Percentiles rank a stretch among this genome's conserved stretches.
These are phyloP conservation scores for Araneus ventricosus DNA, from an alignment of 1,140 invertebrate species.

Conservation along the genomic window DNA sequence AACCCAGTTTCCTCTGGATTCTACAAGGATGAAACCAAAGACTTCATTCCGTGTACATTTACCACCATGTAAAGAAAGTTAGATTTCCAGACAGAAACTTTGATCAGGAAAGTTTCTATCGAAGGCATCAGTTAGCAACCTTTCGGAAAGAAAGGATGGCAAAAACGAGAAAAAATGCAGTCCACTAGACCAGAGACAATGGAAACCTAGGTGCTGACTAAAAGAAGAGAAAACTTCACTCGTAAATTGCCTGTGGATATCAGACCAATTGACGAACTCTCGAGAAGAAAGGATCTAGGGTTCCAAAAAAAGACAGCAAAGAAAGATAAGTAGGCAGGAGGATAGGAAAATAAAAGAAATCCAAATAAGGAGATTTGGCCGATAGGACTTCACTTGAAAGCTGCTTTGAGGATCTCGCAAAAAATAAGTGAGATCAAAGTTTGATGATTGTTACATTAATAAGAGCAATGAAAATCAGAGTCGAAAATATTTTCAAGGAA, in stretches of 20 bases:
- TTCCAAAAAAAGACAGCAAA: background rate
- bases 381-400: background rate
- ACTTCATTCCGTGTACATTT: no score
- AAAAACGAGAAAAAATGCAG: background rate
- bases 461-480: no score
- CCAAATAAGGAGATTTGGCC: background rate
- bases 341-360: background rate
- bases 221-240: constrained; percentile 14
- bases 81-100: background rate
- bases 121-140: background rate
- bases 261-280: constrained; percentile 8
- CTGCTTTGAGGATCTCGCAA: background rate
- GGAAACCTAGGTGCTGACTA: background rate
- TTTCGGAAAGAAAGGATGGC: background rate
- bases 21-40: background rate
- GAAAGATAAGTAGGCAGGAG: background rate
- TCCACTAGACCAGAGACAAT: background rate
- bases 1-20: background rate
- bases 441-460: no score
- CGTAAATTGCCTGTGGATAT: constrained; percentile 21
- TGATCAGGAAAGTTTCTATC: background rate
- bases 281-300: background rate
- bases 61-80: background rate
- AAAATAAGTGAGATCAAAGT: background rate
- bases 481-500: no score